Base-by-base conservation (phyloP, 2,113 vertebrate genomes). In the Pelvicachromis taeniatus region DNA sequence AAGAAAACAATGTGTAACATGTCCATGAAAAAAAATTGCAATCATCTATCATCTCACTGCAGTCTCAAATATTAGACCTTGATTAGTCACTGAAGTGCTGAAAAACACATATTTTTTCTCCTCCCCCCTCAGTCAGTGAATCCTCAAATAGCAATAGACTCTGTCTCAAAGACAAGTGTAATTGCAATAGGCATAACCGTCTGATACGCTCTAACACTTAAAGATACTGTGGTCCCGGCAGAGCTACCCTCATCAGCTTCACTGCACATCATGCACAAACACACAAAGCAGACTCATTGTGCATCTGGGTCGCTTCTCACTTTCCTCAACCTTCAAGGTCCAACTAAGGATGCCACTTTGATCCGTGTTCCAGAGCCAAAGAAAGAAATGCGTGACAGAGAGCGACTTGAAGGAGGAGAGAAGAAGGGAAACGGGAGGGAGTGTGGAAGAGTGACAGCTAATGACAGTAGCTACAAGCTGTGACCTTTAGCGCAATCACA, bases 381-480 rank as follows among this genome's bases (percentile, higher is more conserved):
- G 88, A 91, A 89, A 90, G 88, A 95, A 89, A 93, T 55, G 87
- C 33, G 65, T 93, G 95, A 94, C 94, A 90, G 90, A 89, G 87
- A 92, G 82, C 23, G 40, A 91, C 87, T 86, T 85, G 83, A 93
- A 90, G 94, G 90, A 93, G 73, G 77, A 52, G 82, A 87, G 90
- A 89, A 84, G 80, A 85, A 85, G 88, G 80, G 55, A 86, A 92
- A 88, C 7, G 65, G 80, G 90, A 86, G 84, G 85, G 85, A 91
- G 92, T 81, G 89, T 73, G 82, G 73, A 70, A 92, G 94, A 95
- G 93, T 95, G 95, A 96, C 95, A 95, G 95, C 92, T 95, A 95
- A 95, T 96, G 96, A 96, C 95, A 96, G 94, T 94, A 93, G 94
- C 94, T 96, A 96, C 95, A 95, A 88, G 93, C 92, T 88, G 90